phyloP scores from a whole-genome alignment of 2,113 vertebrate species.

The Cololabis saira region DNA sequence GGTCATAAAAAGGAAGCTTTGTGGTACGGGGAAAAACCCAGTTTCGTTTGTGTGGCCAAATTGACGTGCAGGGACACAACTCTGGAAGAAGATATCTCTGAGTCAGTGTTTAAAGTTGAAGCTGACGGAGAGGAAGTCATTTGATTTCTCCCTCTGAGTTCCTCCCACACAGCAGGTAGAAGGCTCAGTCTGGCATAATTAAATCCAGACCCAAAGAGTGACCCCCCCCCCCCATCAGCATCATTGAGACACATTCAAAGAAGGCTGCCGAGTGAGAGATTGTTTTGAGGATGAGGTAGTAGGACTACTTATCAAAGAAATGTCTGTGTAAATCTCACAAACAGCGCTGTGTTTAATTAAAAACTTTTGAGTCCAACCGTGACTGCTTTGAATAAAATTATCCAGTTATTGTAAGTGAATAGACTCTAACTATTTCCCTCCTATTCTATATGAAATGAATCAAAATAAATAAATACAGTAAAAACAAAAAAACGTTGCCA shows the following conservation, averaged over 20 bases:
- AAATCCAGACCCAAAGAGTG: constrained; percentile 55
- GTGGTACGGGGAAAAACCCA: background rate
- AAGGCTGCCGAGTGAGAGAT: constrained; percentile 21
- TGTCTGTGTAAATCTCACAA: too few relatives aligned
- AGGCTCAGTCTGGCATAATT: constrained; percentile 63
- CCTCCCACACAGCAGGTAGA: constrained; percentile 74
- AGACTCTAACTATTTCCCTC: too few relatives aligned
- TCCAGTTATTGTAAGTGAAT: too few relatives aligned
- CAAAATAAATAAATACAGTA: too few relatives aligned
- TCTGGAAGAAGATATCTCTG: constrained; percentile 5
- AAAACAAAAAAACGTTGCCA: background rate
- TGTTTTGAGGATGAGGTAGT: background rate
- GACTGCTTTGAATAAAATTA: too few relatives aligned
- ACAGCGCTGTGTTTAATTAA: too few relatives aligned
- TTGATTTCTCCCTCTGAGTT: constrained; percentile 62
- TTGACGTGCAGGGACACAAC: background rate
- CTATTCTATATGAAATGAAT: too few relatives aligned
- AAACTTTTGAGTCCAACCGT: too few relatives aligned
- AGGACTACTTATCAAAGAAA: too few relatives aligned
- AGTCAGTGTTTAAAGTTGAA: constrained; percentile 7
- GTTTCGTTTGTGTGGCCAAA: background rate
- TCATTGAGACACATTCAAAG: constrained; percentile 18
- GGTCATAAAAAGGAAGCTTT: background rate
- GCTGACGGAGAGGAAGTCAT: constrained; percentile 56
- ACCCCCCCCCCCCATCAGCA: constrained; percentile 40